Base-by-base conservation (phyloP, 2,113 vertebrate genomes). In the Platycercus adscitus region DNA sequence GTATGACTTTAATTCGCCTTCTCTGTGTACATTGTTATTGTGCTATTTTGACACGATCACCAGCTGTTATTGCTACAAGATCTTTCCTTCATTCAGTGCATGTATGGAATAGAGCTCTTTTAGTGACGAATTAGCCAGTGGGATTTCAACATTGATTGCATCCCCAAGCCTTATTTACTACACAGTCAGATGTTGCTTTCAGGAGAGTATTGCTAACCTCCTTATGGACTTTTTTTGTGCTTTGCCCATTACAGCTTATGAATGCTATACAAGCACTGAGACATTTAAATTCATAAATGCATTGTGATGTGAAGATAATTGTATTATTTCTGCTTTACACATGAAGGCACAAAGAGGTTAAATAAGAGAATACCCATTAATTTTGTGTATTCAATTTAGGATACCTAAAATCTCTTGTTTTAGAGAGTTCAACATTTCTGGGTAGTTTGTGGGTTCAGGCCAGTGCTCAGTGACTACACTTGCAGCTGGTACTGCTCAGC, bases 401-500 rank as follows among this genome's bases (percentile, higher is more conserved):
- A 37, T 76, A 69, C 43, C 26, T 10, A 85, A 85, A 39, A 72
- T 53, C 24, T 76, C 11, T 0, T 18, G 6, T 69, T 89, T 63
- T 26, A 69, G 41, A 68, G 65, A 39, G 77, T 46, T 88, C 83
- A 96, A 70, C 83, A 35, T 89, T 85, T 91, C 68, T 81, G 79
- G 82, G 47, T 24, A 75, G 50, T 70, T 79, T 81, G 39, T 91
- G 43, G 61, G 44, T 58, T 60, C n/a, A 79, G 65, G 28, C 17
- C 77, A 89, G 29, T 12, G 17, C 35, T 69, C 43, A 13, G 77
- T 78, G 90, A 43, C 56, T 63, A 14, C 31, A 7, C 39, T 79
- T 89, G 66, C 96, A 97, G 92, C 69, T 92, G 78, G 53, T 76
- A 63, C 65, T 70, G 21, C 81, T 93, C 86, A 91, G 83, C 81